A percentile compares a stretch with the other conserved stretches of the same genome.
Evolutionary conservation across 2,888 invertebrate genomes (phyloP).

Genomic region (Caenorhabditis becei): DNA sequence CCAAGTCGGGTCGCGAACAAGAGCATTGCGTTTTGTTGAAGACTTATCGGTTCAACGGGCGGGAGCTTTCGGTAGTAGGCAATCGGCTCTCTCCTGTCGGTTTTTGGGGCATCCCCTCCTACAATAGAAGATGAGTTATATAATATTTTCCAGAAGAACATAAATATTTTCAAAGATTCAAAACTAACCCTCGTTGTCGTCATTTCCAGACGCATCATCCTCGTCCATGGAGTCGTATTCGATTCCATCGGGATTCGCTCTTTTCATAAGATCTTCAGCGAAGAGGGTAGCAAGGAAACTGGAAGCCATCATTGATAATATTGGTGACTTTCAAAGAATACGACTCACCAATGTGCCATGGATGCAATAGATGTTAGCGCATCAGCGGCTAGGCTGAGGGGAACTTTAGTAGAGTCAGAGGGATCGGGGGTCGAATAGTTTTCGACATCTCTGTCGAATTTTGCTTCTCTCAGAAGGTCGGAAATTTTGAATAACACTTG

Average conservation of each 20-base stretch:
- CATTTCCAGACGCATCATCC: not conserved
- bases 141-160: too few species aligned
- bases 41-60: not conserved
- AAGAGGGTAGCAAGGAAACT: slow-evolving; percentile 41
- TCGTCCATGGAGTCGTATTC: slow-evolving; percentile 5
- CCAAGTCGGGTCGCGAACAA: slow-evolving; percentile 40
- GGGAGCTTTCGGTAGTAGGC: slow-evolving; percentile 13
- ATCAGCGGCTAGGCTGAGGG: slow-evolving; percentile 92
- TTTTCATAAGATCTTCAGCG: slow-evolving; percentile 34
- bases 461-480: slow-evolving; percentile 1
- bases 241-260: slow-evolving; percentile 11
- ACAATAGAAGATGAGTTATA: not conserved
- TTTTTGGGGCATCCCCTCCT: not conserved
- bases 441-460: slow-evolving; percentile 1
- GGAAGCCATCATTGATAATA: not conserved
- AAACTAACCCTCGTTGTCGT: not conserved
- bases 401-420: slow-evolving; percentile 15
- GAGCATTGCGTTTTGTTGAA: slow-evolving; percentile 52
- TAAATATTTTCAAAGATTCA: not conserved
- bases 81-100: not conserved
- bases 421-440: slow-evolving; percentile 15
- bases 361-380: slow-evolving; percentile 94
- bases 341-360: slow-evolving; percentile 49
- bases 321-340: not conserved
- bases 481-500: slow-evolving; percentile 38